Evolutionary conservation across 2,888 invertebrate species (phyloP), one percentile per base, ranked within the genome.

Genomic region (Spodoptera picta): DNA sequence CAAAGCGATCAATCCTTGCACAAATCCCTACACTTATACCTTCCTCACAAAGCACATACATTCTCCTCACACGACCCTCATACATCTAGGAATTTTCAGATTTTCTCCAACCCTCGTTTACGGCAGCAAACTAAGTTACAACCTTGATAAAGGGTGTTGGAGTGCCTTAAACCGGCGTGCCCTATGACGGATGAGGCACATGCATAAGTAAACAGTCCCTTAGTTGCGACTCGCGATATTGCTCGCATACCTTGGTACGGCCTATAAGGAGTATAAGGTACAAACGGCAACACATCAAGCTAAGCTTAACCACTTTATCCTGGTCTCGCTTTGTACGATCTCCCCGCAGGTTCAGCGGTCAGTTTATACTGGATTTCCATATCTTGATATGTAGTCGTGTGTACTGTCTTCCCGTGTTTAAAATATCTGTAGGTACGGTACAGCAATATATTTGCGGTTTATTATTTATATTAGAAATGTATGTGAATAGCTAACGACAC

Each of bases 171-270:
- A 62, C 52, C 47, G 44, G 50, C 46, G 55, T 50, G 24, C 56
- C 19, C 61, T 27, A 27, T 64, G 60, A 75, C 49, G 54, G 54
- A 64, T 75, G 54, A 19, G 59, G 31, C 24, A 55, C 64, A 75
- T 75, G 64, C 60, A 73, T 75, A 75, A 62, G 47, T 73, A 69
- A 75, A 60, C 55, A 75, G 64, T 44, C 14, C 27, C 27, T 52
- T 23, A 27, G 41, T 19, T 44, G 43, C 46, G 11, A 36, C 11
- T n/a, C 58, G 51, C 31, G 57, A 27, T 51, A 50, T 36, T 49
- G n/a, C 12, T 23, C 19, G 24, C 36, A 46, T 42, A 46, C 24
- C 24, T 23, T 47, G 63, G 58, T 24, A 55, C 57, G 24, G 43
- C 24, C 11, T 49, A 42, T 48, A 27, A 10, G 27, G 9, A 11